Evolutionary conservation across 2,113 vertebrate species (phyloP).

Genomic region (Petroica traversi): DNA sequence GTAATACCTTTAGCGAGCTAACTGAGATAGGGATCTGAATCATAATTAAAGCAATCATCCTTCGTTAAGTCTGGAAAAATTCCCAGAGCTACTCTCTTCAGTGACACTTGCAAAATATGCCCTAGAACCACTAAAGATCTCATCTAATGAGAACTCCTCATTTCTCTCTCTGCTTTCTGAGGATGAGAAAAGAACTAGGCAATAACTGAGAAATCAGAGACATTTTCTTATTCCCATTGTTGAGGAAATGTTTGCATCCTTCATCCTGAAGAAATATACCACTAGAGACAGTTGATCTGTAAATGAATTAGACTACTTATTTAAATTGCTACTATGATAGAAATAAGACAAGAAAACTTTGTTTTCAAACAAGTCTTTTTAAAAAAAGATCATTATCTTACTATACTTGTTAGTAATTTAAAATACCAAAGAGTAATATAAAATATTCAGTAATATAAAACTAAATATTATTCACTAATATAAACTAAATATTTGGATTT

Average conservation of each 20-base stretch:
- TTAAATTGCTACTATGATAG: not conserved
- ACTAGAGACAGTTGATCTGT: not conserved
- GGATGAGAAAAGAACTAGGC: not conserved
- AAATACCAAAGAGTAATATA: not conserved
- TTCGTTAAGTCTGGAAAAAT: not conserved
- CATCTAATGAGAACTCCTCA: not conserved
- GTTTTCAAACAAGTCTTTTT: not conserved
- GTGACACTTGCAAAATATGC: not conserved
- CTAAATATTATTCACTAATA: not conserved
- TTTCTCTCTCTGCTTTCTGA: not conserved
- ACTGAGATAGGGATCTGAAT: not conserved
- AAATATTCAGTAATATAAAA: not conserved
- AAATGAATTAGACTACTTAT: not conserved
- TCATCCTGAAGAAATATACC: not conserved
- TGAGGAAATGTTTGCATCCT: not conserved
- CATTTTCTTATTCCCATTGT: not conserved
- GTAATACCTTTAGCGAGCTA: not conserved
- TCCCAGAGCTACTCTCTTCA: not conserved
- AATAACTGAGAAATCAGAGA: not conserved
- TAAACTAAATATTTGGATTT: not conserved
- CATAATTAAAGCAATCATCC: not conserved
- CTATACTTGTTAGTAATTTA: not conserved
- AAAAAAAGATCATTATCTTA: not conserved
- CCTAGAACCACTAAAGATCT: not conserved
- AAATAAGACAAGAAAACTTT: not conserved